Conservation (phyloP, 2,113 vertebrate species). For the Lethenteron reissneri region DNA sequence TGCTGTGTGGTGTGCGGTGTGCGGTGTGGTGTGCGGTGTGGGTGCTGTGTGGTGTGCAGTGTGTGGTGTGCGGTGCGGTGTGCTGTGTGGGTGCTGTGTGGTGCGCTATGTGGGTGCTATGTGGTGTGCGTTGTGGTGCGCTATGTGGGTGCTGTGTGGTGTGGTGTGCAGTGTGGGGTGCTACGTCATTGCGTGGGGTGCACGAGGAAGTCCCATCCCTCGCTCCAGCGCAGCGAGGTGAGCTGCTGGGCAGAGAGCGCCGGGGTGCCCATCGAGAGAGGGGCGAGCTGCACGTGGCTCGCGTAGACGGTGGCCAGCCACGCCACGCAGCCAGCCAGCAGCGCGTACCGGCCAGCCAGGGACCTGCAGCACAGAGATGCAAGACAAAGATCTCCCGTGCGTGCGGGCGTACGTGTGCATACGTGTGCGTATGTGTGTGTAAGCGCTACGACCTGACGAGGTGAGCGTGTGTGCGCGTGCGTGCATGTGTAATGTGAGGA, state of each 20-base stretch:
- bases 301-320: conserved; percentile 30
- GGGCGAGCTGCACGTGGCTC: conserved; percentile 26
- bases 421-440: background rate
- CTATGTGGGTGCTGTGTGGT: too few species aligned
- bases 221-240: conserved; percentile 35
- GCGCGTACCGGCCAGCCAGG: conserved; percentile 22
- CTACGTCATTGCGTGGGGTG: background rate
- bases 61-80: too few species aligned
- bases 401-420: background rate
- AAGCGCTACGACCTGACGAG: background rate
- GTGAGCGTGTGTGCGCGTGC: background rate
- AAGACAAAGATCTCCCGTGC: background rate
- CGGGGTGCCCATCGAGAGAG: conserved; percentile 35
- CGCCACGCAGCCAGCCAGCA: conserved; percentile 23
- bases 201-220: conserved; percentile 48
- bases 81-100: too few species aligned
- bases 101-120: too few species aligned
- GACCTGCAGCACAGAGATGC: conserved; percentile 21
- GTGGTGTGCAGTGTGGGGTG: too few species aligned
- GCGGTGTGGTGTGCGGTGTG: too few species aligned
- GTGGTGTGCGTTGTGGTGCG: too few species aligned
- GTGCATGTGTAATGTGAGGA: background rate
- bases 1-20: too few species aligned
- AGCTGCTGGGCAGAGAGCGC: conserved; percentile 21
- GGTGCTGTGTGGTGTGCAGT: too few species aligned